Conservation (phyloP, 2,797 vertebrate genomes). For the Oceanodroma leucorhoa region DNA sequence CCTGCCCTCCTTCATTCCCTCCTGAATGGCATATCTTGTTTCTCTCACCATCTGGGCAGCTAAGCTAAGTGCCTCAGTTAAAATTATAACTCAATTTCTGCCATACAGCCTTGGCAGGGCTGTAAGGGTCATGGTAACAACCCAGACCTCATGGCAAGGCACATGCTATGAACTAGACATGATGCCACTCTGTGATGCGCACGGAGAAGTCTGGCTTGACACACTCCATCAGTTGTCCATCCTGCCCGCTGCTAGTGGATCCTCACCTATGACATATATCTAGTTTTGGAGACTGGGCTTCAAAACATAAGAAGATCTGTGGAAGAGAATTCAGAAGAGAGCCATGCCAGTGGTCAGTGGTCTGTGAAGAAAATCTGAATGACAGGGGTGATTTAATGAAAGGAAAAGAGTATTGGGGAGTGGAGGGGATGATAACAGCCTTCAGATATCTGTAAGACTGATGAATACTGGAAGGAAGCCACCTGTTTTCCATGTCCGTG, state of each 20-base stretch:
- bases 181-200: not conserved
- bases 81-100: not conserved
- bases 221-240: not conserved
- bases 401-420: not conserved
- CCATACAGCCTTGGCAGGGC: not conserved
- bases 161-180: not conserved
- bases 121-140: not conserved
- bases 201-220: not conserved
- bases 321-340: not conserved
- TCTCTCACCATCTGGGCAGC: not conserved
- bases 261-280: not conserved
- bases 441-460: not conserved
- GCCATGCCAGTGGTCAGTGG: not conserved
- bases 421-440: not conserved
- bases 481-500: not conserved
- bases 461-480: not conserved
- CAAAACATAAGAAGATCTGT: not conserved
- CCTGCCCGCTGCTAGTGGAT: not conserved
- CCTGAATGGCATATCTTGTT: not conserved
- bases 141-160: not conserved
- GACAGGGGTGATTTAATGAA: not conserved
- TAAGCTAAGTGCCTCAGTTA: not conserved
- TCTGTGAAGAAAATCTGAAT: not conserved
- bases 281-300: not conserved
- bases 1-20: not conserved